Evolutionary conservation across 2,113 vertebrate genomes (phyloP), one percentile per base, ranked within the genome.

Genomic region (Rhynchomys soricoides): DNA sequence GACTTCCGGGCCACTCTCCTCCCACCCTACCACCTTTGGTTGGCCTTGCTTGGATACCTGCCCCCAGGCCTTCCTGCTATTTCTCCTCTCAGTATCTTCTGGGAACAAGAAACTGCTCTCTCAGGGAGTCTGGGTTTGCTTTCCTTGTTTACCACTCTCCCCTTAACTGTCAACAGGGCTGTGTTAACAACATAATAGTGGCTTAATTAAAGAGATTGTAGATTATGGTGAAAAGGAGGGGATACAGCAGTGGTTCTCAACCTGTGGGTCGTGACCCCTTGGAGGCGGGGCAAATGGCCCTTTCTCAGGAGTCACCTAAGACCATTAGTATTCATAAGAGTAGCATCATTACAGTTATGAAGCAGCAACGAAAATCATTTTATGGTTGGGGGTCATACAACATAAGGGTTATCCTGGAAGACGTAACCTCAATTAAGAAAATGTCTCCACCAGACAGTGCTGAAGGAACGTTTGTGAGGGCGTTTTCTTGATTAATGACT

Each of bases 1-100:
- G 22, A 59, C 6, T 22, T 37, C 12, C 5, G 6, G 13, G 29
- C 7, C 1, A 16, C 4, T 5, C 3, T 34, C 17, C 24, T 10
- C 48, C 75, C 7, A 66, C 29, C 29, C 10, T 1, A 66, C 66
- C 66, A 34, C 43, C 1, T 0, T 57, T 81, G 55, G 12, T 59
- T 59, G 22, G 34, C 7, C 52, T 55, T 82, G 12, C 43, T 83
- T 59, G 40, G 22, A 29, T 83, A 59, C 22, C 21, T 1, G 22
- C 22, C 55, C 3, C 37, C 55, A 43, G 40, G 12, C 37, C 1
- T 83, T 59, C n/a, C n/a, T 13, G 79, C 37, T 37, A 9, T 82
- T 40, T 40, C 22, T 29, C 5, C 19, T n/a, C 21, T 50, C 34
- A 82, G 3, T 26, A 6, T 40, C 55, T 22, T n/a, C 52, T 82